Percentiles rank a stretch among this genome's conserved stretches.
These are phyloP conservation scores for Petrophora chlorosata DNA, from an alignment of 2,888 invertebrate genomes.

Conservation along the genomic window DNA sequence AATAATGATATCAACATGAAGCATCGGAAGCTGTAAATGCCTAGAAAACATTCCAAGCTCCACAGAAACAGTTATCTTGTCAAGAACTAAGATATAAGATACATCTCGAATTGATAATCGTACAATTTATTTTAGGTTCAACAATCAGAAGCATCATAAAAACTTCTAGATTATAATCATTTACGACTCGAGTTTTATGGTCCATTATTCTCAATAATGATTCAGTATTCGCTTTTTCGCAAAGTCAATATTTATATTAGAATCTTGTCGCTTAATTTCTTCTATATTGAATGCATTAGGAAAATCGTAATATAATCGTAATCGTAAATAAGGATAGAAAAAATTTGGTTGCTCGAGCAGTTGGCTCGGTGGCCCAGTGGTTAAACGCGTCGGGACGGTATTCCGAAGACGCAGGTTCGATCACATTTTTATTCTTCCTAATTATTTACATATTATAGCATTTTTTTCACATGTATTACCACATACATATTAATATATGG, in stretches of 20 bases:
- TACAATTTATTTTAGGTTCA: constrained; percentile 6
- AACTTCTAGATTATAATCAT: constrained; percentile 17
- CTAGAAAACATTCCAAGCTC: background rate
- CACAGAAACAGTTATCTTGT: constrained; percentile 10
- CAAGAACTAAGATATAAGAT: background rate
- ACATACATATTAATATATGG: too few species aligned
- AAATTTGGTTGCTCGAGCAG: too few species aligned
- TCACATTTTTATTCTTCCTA: too few species aligned
- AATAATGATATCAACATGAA: too few species aligned
- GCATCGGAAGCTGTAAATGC: background rate
- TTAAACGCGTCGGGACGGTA: too few species aligned
- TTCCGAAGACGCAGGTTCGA: too few species aligned
- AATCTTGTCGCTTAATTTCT: background rate
- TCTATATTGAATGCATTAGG: background rate
- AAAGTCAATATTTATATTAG: background rate
- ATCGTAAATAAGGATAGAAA: background rate
- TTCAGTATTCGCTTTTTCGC: constrained; percentile 7
- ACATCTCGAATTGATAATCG: background rate
- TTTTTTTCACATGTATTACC: too few species aligned
- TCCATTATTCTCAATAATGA: constrained; percentile 11
- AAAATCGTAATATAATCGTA: too few species aligned
- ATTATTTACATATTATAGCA: too few species aligned
- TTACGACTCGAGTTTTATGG: constrained; percentile 9
- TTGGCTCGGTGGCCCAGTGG: too few species aligned
- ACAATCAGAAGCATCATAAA: constrained; percentile 7